Evolutionary conservation across 1,140 invertebrate species (phyloP), one percentile per base, ranked within the genome.

Genomic region (Procambarus virginalis): DNA sequence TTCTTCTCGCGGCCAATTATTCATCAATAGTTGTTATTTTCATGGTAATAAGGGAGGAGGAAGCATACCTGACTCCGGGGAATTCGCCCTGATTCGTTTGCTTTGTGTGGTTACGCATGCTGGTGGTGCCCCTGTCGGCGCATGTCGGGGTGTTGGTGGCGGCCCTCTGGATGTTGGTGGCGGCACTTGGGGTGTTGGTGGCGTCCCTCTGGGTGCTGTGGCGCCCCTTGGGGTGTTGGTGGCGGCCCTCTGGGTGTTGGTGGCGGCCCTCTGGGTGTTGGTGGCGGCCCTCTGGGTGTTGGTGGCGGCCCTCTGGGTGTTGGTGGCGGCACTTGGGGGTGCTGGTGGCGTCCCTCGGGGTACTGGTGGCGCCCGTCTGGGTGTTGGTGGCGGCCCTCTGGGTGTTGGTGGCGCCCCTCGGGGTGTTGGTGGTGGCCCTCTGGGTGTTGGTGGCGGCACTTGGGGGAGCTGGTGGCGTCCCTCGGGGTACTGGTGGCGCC

Each of bases 21-120:
- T 81, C 79, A 81, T 81, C 79, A 81, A 81, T 81, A 58, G 79
- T 58, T 12, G 51, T 17, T 34, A 55, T 81, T 81, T 81, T 81
- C 79, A 81, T 81, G 79, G 79, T 81, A 81, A 81, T 81, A 12
- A 58, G 48, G 51, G 6, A n/a, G 79, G 55, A 60, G 51, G 79
- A 51, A 6, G 51, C 79, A 8, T 58, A 20, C 3, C 20, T 55
- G 17, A 81, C 79, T 81, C 79, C 9, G n/a, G 77, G 79, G 51
- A 81, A 55, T 51, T 79, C 77, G 79, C 22, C n/a, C 10, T 22
- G 79, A 51, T 81, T 81, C 9, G 79, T 81, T 81, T 58, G 51
- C 4, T 58, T 51, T 20, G 9, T 58, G 22, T 81, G 51, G 51
- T 3, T 10, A 2, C 14, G 22, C n/a, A 73, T 5, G 10, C 64